Base-by-base conservation (phyloP, 2,888 invertebrate species). In the Plusia festucae region DNA sequence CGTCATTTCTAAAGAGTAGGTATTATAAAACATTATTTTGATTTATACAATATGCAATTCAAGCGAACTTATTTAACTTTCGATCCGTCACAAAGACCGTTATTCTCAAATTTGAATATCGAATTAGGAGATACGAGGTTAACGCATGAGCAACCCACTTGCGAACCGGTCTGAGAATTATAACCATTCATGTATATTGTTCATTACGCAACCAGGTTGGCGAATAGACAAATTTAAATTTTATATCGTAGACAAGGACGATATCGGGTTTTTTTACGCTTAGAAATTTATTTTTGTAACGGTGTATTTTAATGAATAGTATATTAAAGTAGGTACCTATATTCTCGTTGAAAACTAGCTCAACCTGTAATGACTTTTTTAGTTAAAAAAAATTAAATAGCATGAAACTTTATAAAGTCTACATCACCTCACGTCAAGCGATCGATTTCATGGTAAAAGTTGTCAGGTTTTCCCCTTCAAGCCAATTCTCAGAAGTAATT, bases 181-280 rank as follows among this genome's bases (percentile, higher is more conserved):
- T 63, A 75, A 81, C 81, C 65, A 67, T 65, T 75, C 75, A 79
- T 85, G 55, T 69, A 79, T 73, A 75, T 68, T 70, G 59, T 63
- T 69, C 44, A 68, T 87, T 85, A 83, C 81, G 83, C 83, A 85
- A 87, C 52, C 16, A 30, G 40, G 65, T 40, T 34, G 44, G 66
- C 70, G 66, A 74, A 80, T 76, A 62, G 60, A 69, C 67, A 8
- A 15, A 51, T 72, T 79, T 79, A 79, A 81, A 76, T 81, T 84
- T 68, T 82, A 82, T 78, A 84, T 80, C 70, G 79, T 80, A 83
- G 67, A 86, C 88, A 87, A 88, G 88, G 87, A 74, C 78, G 59
- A 51, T 53, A 65, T 67, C 62, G n/a, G 51, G 65, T 60, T 32
- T 54, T 32, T 54, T 70, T 20, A 22, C 16, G 34, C 11, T 15